Evolutionary conservation across 1,140 invertebrate species (phyloP).

Genomic region (Saccostrea cuccullata): DNA sequence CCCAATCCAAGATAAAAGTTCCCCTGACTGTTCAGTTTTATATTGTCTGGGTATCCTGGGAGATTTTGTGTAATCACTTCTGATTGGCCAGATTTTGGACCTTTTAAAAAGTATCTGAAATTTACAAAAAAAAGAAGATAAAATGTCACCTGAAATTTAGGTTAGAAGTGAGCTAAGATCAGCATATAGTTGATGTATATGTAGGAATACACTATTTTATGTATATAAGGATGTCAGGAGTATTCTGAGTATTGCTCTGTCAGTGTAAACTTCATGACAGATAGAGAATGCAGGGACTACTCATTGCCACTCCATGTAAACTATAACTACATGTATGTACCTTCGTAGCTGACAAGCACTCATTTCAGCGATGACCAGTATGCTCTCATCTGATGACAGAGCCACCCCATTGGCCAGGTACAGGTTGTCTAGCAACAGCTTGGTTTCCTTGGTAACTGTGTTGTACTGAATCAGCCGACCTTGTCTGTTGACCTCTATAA

Average conservation of each 20-base stretch:
- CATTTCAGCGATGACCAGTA: slow-evolving; percentile 86
- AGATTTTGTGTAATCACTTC: slow-evolving; percentile 89
- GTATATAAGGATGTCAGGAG: too few relatives aligned
- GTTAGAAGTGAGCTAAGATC: too few relatives aligned
- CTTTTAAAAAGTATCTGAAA: slow-evolving; percentile 66
- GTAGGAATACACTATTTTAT: too few relatives aligned
- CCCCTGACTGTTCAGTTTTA: slow-evolving; percentile 84
- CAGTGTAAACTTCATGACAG: too few relatives aligned
- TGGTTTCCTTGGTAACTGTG: slow-evolving; percentile 82
- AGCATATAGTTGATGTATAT: too few relatives aligned
- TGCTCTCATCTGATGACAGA: slow-evolving; percentile 87
- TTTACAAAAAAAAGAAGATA: background rate
- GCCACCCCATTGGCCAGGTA: slow-evolving; percentile 90
- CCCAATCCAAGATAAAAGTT: slow-evolving; percentile 85
- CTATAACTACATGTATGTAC: slow-evolving; percentile 66
- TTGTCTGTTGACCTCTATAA: slow-evolving; percentile 78
- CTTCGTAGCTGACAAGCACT: slow-evolving; percentile 78
- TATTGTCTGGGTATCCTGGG: slow-evolving; percentile 90
- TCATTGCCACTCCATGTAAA: too few relatives aligned
- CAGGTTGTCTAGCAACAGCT: slow-evolving; percentile 85
- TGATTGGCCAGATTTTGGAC: slow-evolving; percentile 79
- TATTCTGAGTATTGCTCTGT: too few relatives aligned
- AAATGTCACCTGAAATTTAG: background rate
- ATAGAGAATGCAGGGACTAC: too few relatives aligned
- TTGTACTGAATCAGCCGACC: slow-evolving; percentile 84